Evolutionary conservation across 2,888 invertebrate genomes (phyloP), one percentile per base, ranked within the genome.

Genomic region (Baronia brevicornis): DNA sequence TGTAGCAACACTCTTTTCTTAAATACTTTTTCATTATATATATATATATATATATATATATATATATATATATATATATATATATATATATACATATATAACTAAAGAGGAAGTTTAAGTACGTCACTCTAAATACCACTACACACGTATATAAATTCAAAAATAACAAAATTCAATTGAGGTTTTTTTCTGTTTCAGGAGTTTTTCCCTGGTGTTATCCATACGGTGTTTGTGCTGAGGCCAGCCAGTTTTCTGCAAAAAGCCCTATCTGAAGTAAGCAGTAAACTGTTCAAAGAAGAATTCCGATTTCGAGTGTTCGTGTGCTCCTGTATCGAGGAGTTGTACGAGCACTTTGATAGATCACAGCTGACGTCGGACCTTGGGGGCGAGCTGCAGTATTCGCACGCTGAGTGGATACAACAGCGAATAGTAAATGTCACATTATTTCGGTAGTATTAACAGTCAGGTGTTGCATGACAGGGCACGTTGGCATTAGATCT

Each of bases 361-460:
- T 89, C 90, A 47, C 95, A 96, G 71, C 82, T 98, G 46, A 97
- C 97, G 0, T 86, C 89, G 14, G 97, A 97, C 65, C 87, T 98
- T 39, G 96, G 95, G 2, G 98, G 98, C 1, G 88, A 89, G 41
- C 84, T 98, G 44, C 90, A 91, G 40, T 98, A 97, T 79, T 93
- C 94, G 53, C 96, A 98, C 71, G 89, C 94, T 34, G 95, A 96
- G 61, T 98, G 98, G 98, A 96, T 98, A 63, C 94, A 97, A 60
- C 96, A 98, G 72, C 88, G 98, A 85, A 93, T 96, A 74, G 97
- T 98, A 73, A 88, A 91, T 62, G n/a, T n/a, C n/a, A n/a, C n/a
- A n/a, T 14, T 3, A 3, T 24, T 32, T 24, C 13, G 8, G 28
- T 21, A 9, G 1, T 7, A 19, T 15, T 19, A 19, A 3, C 8